Base-by-base conservation (phyloP, 2,797 vertebrate species). In the Macropus fuliginosus region DNA sequence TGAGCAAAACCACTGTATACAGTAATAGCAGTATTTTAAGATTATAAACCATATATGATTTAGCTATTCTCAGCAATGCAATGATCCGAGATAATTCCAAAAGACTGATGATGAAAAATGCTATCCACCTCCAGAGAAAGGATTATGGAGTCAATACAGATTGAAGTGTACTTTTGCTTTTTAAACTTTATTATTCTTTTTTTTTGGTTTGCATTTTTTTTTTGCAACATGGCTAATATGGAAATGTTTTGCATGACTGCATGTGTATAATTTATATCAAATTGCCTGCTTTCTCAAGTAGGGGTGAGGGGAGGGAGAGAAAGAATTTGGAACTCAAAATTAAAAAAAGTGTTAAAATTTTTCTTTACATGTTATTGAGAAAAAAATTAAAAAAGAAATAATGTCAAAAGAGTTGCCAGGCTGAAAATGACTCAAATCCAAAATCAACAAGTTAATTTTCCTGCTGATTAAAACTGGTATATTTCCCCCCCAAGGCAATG, bases 311-410 rank as follows among this genome's bases (percentile, higher is more conserved):
- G 21, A 46, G 21, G 40, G 74, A 27, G 21, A 27, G 56, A 57
- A 28, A 46, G 40, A 87, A 11, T 87, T 46, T 87, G 74, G 74
- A 87, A 50, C 21, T 87, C 74, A 46, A 46, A 40, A 8, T 46
- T 21, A 10, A 81, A 81, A 81, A 46, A 16, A 46, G 46, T 11
- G 14, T n/a, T 66, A 66, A 66, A 66, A 11, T 59, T 62, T 62
- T 87, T 46, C 8, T 46, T 46, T 87, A 27, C 1, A 27, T 46
- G 74, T 46, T 24, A 87, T 27, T 87, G 40, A 87, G 74, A 46
- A 24, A 46, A 27, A 46, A 46, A 87, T 87, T 87, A 27, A 1
- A 21, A 14, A 81, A 98, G 96, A 96, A 97, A 96, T 56, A 90
- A 21, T 27, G 74, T 92, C 54, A 13, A 94, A 54, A 52, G 91